Evolutionary conservation across 2,888 invertebrate species (phyloP).

Genomic region (Agriotes lineatus): DNA sequence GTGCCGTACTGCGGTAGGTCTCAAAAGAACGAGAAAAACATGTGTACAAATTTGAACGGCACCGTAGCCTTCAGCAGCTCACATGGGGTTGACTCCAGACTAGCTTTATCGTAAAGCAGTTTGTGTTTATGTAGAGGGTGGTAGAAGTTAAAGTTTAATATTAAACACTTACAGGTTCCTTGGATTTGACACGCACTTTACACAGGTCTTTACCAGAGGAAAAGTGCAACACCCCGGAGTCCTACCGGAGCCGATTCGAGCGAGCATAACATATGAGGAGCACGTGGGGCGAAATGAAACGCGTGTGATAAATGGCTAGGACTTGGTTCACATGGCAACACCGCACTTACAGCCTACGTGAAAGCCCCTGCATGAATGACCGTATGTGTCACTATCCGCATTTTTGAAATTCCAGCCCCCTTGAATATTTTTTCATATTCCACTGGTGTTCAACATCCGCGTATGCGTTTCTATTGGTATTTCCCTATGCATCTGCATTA

Average conservation of each 20-base stretch:
- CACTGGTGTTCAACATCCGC: constrained; percentile 28
- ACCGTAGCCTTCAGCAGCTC: not conserved
- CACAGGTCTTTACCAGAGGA: not conserved
- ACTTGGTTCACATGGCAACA: constrained; percentile 60
- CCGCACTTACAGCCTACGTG: constrained; percentile 41
- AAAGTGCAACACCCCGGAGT: constrained; percentile 31
- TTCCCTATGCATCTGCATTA: not conserved
- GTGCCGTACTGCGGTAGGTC: constrained; percentile 7
- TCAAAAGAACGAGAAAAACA: not conserved
- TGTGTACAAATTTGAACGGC: constrained; percentile 5
- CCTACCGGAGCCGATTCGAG: constrained; percentile 38
- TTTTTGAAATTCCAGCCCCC: constrained; percentile 40
- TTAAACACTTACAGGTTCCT: not conserved
- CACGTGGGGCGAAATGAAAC: constrained; percentile 60
- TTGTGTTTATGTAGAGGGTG: not conserved
- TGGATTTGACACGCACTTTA: constrained; percentile 9
- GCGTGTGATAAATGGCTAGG: constrained; percentile 57
- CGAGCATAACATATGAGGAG: constrained; percentile 58
- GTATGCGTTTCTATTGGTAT: not conserved
- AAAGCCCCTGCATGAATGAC: constrained; percentile 42
- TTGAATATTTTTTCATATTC: constrained; percentile 37
- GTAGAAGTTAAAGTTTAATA: not conserved
- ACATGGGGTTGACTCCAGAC: not conserved
- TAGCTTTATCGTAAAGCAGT: no score
- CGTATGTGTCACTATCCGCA: constrained; percentile 41